Evolutionary conservation across 2,113 vertebrate species (phyloP).

Genomic region (Polyodon spathula): DNA sequence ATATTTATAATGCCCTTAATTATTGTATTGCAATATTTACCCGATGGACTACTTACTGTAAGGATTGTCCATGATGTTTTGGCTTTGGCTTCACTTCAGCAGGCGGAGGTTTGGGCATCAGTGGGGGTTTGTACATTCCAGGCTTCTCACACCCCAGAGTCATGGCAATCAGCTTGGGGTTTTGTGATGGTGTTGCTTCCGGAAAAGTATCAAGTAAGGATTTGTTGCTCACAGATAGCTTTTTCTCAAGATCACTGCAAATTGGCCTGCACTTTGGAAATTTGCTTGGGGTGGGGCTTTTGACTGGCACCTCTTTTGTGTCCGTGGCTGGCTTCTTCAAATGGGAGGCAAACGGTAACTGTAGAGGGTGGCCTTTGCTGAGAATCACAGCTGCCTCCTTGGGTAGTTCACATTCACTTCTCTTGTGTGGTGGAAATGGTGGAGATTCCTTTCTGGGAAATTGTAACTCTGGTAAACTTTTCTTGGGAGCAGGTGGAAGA

Average conservation of each 20-base stretch:
- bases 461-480: conserved; percentile 35
- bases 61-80: conserved; percentile 26
- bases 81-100: conserved; percentile 35
- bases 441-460: conserved; percentile 33
- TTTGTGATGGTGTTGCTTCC: too few species aligned
- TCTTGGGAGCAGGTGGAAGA: conserved; percentile 46
- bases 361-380: conserved; percentile 33
- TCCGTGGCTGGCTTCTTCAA: conserved; percentile 10
- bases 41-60: conserved; percentile 35
- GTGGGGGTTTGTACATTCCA: conserved; percentile 29
- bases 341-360: conserved; percentile 26
- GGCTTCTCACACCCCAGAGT: conserved; percentile 28
- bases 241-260: conserved; percentile 36
- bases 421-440: conserved; percentile 9
- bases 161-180: too few species aligned
- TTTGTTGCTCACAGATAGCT: conserved; percentile 31
- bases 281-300: neutral
- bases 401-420: neutral
- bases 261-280: conserved; percentile 29
- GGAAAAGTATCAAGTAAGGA: conserved; percentile 10
- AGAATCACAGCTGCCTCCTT: conserved; percentile 5
- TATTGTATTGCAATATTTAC: neutral
- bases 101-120: conserved; percentile 42
- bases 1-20: neutral
- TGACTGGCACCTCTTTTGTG: neutral